phyloP scores from a whole-genome alignment of 2,797 vertebrate genomes.

The Argyrosomus regius region DNA sequence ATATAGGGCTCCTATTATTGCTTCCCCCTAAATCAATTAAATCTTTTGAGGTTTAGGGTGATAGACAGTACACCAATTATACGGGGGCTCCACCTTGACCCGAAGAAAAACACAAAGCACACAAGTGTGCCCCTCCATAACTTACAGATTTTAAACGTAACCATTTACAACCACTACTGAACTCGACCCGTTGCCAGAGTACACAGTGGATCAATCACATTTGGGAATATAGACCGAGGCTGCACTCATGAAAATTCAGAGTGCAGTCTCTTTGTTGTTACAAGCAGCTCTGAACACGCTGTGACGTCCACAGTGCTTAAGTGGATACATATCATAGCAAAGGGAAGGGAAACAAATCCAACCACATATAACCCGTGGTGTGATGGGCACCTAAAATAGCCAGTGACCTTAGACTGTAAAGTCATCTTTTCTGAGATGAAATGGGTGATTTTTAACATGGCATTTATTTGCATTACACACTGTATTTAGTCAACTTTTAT shows the following conservation, averaged over 20 bases:
- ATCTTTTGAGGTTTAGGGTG: conserved; percentile 67
- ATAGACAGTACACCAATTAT: conserved; percentile 67
- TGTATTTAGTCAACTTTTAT: conserved; percentile 66
- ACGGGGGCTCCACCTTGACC: conserved; percentile 74
- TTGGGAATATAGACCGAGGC: conserved; percentile 62
- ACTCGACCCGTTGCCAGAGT: conserved; percentile 77
- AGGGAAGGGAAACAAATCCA: conserved; percentile 59
- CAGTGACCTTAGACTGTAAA: conserved; percentile 69
- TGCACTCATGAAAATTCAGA: conserved; percentile 87
- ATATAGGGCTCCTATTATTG: conserved; percentile 49
- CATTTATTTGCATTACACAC: conserved; percentile 64
- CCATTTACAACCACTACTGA: conserved; percentile 76
- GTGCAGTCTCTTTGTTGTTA: conserved; percentile 77
- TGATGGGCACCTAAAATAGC: conserved; percentile 63
- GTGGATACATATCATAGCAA: conserved; percentile 65
- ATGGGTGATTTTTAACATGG: conserved; percentile 38
- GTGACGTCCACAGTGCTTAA: conserved; percentile 70
- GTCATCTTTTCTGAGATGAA: conserved; percentile 60
- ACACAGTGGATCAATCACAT: conserved; percentile 81
- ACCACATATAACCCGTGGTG: conserved; percentile 61
- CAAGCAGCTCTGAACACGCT: conserved; percentile 68
- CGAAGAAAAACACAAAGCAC: conserved; percentile 64
- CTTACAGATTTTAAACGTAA: conserved; percentile 76
- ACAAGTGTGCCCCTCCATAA: conserved; percentile 84
- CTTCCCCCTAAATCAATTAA: conserved; percentile 66